Evolutionary conservation across 2,113 vertebrate genomes (phyloP).

Genomic region (Hylia prasina): DNA sequence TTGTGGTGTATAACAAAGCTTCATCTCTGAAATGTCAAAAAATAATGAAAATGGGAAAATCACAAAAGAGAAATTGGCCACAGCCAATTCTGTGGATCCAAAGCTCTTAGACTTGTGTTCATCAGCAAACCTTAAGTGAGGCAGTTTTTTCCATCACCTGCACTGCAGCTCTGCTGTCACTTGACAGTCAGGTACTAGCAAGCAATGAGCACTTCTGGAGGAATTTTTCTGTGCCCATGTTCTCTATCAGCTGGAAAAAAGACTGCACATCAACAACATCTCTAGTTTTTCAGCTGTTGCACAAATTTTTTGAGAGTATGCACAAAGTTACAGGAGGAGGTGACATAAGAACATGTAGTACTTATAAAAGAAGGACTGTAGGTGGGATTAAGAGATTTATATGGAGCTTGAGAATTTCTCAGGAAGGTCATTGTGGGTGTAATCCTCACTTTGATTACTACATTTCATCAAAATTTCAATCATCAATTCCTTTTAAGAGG

Average conservation of each 20-base stretch:
- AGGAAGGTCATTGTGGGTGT: background rate
- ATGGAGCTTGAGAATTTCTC: background rate
- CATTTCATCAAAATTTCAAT: constrained; percentile 36
- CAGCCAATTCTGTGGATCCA: background rate
- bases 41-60: constrained; percentile 49
- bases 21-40: constrained; percentile 54
- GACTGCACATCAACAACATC: background rate
- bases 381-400: background rate
- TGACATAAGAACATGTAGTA: background rate
- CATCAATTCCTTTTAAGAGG: constrained; percentile 1
- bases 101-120: constrained; percentile 9
- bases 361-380: background rate
- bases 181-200: background rate
- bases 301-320: background rate
- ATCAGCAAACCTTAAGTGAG: background rate
- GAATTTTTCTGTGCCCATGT: background rate
- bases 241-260: background rate
- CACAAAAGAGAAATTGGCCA: constrained; percentile 29
- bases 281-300: background rate
- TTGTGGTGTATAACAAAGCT: constrained; percentile 45
- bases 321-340: background rate
- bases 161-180: background rate
- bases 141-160: background rate
- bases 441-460: background rate
- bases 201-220: background rate